A percentile compares a stretch with the other conserved stretches of the same genome.
phyloP scores from a whole-genome alignment of 2,113 vertebrate genomes.

The Heterocephalus glaber region DNA sequence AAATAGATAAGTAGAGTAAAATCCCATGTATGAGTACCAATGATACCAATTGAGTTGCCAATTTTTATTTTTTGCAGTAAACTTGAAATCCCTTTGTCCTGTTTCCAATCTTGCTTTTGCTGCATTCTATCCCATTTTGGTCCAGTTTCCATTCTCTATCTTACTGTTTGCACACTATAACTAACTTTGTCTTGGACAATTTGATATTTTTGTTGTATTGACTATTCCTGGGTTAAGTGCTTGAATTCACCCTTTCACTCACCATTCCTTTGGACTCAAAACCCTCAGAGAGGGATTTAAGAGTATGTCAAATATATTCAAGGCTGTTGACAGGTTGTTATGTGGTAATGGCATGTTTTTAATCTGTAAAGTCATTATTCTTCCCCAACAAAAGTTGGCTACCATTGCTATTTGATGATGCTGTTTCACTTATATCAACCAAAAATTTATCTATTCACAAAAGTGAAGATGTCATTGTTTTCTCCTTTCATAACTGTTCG shows the following conservation, averaged over 20 bases:
- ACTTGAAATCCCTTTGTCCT: neutral
- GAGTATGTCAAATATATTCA: neutral
- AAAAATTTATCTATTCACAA: conserved; percentile 18
- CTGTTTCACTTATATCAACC: conserved; percentile 40
- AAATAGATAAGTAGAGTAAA: neutral
- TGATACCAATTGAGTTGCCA: neutral
- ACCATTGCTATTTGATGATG: neutral
- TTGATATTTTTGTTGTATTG: neutral
- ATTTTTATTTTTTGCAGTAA: neutral
- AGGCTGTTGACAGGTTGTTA: neutral
- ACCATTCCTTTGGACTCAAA: neutral
- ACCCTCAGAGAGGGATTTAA: neutral
- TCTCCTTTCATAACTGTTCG: neutral
- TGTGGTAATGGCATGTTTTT: conserved; percentile 13
- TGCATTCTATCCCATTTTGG: neutral
- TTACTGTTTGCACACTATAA: neutral
- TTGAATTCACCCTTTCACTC: neutral
- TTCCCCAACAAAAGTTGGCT: conserved; percentile 47
- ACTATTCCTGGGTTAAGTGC: neutral
- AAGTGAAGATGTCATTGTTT: conserved; percentile 25
- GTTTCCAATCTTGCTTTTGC: neutral
- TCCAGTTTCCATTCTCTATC: neutral
- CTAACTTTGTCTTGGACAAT: neutral
- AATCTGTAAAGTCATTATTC: conserved; percentile 43
- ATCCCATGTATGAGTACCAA: neutral